These are phyloP conservation scores for Palythoa grandiflora DNA, from an alignment of 92 coral and sea anemone genomes.

Conservation along the genomic window DNA sequence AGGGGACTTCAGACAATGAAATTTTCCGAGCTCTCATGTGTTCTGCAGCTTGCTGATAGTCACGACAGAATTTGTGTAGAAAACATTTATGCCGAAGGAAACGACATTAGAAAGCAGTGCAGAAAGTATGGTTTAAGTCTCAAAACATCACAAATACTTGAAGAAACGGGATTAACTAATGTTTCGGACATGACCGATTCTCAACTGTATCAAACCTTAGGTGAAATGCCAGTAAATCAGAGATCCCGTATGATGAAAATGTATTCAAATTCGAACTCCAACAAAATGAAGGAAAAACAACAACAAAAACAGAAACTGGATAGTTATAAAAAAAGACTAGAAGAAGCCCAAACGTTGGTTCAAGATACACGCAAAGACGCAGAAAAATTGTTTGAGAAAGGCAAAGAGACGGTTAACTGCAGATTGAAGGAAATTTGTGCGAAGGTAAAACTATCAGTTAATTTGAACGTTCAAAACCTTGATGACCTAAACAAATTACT, in stretches of 20 bases:
- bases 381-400: neutral
- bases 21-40: neutral
- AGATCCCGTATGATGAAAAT: neutral
- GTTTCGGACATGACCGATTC: neutral
- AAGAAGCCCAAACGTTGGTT: conserved; percentile 12
- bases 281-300: neutral
- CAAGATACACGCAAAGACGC: conserved; percentile 6
- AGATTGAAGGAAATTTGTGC: conserved; percentile 6
- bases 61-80: neutral
- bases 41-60: neutral
- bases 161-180: neutral
- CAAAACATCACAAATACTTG: neutral
- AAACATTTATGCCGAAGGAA: conserved; percentile 19
- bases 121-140: conserved; percentile 13
- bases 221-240: neutral
- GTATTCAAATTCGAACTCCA: conserved; percentile 2
- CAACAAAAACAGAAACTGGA: neutral
- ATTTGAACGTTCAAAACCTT: neutral
- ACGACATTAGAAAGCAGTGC: conserved; percentile 11
- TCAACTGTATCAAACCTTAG: neutral
- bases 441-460: neutral
- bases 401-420: neutral
- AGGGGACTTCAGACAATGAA: neutral
- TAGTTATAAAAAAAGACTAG: neutral
- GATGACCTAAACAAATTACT: conserved; percentile 18